Base-by-base conservation (phyloP, 30 jellyfish, hydroid and myxozoan genomes). In the Aurelia aurita region DNA sequence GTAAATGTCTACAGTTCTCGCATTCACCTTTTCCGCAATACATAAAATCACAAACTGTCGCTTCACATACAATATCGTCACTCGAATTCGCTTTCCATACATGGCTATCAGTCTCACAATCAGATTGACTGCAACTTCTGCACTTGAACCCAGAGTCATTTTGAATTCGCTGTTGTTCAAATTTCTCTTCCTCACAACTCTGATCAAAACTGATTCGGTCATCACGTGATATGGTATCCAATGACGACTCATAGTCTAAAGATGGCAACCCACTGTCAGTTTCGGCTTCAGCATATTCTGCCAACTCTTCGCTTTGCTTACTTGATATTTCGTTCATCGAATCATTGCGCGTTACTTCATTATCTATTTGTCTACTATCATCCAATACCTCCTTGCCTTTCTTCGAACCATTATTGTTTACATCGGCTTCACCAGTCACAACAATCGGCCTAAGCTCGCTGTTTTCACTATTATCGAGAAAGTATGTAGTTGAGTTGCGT, bases 181-280 rank as follows among this genome's bases (percentile, higher is more conserved):
- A 45, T 29, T 46, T 77, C 53, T 25, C 77, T 58, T 77, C 88
- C 23, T 32, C 76, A 10, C 26, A 34, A 32, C 55, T 77, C 5
- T 77, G 88, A 19, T 81, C 84, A 23, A 81, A 58, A 67, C 91
- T 81, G 13, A 67, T 58, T 53, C 76, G 32, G 21, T 81, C 91
- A 39, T 83, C 93, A 18, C 86, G 79, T 32, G 93, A 83, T 45
- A 83, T 28, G 10, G 93, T 71, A 59, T 83, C 93, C 16, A 83
- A 74, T 13, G 93, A 83, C 21, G 93, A 83, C 46, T 83, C 93
- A 39, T 70, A 70, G 25, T 81, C 85, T 32, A 81, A 12, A 16
- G 91, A 81, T 3, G 93, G 93, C 65, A 83, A 29, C 5, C 93
- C 93, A 63, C 93, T 83, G 60, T 83, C 93, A 9, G 83, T 83